A percentile compares a stretch with the other conserved stretches of the same genome.
Conservation (phyloP, 2,888 invertebrate species). For the Dioctria linearis region DNA sequence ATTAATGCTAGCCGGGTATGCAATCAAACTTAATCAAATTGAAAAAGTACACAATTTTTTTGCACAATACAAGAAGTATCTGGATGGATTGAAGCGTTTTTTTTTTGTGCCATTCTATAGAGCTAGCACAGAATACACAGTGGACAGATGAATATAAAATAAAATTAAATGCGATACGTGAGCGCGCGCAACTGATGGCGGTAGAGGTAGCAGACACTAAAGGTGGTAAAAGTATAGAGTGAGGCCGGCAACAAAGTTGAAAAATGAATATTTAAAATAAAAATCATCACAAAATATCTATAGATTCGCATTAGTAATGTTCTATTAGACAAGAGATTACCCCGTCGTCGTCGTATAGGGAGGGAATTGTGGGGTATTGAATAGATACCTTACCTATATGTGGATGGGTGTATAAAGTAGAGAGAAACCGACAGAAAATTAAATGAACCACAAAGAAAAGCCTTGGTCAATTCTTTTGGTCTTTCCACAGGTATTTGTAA, state of each 20-base stretch:
- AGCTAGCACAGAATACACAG: neutral
- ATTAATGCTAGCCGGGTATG: neutral
- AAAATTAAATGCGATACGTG: too few relatives aligned
- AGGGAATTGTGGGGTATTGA: neutral
- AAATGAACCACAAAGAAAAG: conserved; percentile 25
- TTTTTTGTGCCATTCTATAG: neutral
- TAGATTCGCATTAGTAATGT: neutral
- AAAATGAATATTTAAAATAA: neutral
- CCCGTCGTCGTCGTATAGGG: neutral
- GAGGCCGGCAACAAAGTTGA: neutral
- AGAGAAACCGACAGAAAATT: conserved; percentile 27
- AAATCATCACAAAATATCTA: neutral
- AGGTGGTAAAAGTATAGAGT: too few relatives aligned
- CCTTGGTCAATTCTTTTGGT: neutral
- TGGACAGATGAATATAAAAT: too few relatives aligned
- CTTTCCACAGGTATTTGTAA: neutral
- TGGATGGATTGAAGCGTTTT: neutral
- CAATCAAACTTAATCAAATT: neutral
- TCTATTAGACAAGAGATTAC: neutral
- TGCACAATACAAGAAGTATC: neutral
- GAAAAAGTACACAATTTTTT: neutral
- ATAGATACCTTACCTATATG: neutral
- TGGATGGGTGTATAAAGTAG: neutral
- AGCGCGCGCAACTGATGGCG: too few relatives aligned
- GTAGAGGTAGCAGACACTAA: too few relatives aligned